Conservation (phyloP, 1,140 invertebrate genomes). For the Camponotus vicinus region DNA sequence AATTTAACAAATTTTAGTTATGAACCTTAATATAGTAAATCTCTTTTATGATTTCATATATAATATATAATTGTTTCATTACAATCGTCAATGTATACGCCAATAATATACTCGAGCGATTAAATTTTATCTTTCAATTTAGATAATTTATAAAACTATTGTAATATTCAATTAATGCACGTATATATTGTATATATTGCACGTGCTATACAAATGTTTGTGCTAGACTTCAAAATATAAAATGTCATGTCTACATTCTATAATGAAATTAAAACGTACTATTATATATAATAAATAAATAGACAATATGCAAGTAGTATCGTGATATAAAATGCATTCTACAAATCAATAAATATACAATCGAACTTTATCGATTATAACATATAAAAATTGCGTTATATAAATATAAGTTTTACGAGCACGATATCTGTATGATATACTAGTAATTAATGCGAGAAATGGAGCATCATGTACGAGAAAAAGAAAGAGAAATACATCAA, state of each 20-base stretch:
- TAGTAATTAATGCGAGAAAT: not conserved
- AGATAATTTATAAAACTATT: not conserved
- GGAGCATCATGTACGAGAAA: not conserved
- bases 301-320: not conserved
- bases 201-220: slow-evolving; percentile 53
- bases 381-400: not conserved
- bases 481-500: slow-evolving; percentile 4
- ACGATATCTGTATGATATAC: not conserved
- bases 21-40: too few species aligned
- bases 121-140: not conserved
- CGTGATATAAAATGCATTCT: not conserved
- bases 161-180: slow-evolving; percentile 21
- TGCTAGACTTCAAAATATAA: not conserved
- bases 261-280: not conserved
- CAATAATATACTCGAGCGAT: not conserved
- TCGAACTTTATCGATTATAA: not conserved
- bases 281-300: not conserved
- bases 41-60: too few species aligned
- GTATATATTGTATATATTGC: slow-evolving; percentile 57
- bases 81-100: too few species aligned
- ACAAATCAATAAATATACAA: not conserved
- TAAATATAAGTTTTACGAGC: not conserved
- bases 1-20: too few species aligned
- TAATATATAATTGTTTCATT: too few species aligned
- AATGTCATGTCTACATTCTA: not conserved